phyloP scores from a whole-genome alignment of 2,113 vertebrate species.

The Gila orcuttii region DNA sequence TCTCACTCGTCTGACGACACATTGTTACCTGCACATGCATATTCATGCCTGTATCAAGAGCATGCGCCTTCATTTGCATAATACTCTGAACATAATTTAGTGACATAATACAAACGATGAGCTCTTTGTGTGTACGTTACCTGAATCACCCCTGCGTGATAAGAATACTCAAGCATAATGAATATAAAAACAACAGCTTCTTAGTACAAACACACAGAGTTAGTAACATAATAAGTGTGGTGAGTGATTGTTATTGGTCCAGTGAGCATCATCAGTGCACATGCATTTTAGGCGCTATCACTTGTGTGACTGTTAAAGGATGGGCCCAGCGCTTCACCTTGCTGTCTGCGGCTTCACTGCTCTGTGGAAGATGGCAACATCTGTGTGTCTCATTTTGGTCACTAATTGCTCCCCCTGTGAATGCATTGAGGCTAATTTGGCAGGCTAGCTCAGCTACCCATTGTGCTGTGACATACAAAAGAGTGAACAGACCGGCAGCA shows the following conservation, averaged over 20 bases:
- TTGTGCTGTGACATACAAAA: slow-evolving; percentile 43
- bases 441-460: slow-evolving; percentile 33
- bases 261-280: neutral
- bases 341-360: slow-evolving; percentile 31
- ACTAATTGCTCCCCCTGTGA: slow-evolving; percentile 56
- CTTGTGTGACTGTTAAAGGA: slow-evolving; percentile 16
- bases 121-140: slow-evolving; percentile 5
- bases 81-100: slow-evolving; percentile 42
- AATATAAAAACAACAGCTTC: neutral
- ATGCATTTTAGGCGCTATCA: slow-evolving; percentile 6
- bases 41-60: slow-evolving; percentile 33
- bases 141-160: neutral
- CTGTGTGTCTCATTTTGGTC: slow-evolving; percentile 38
- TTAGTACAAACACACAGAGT: neutral
- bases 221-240: neutral
- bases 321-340: slow-evolving; percentile 23
- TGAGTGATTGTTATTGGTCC: neutral
- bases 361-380: slow-evolving; percentile 47
- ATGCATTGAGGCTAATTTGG: slow-evolving; percentile 41
- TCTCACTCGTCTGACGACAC: slow-evolving; percentile 5
- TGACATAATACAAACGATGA: slow-evolving; percentile 19
- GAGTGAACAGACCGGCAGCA: neutral
- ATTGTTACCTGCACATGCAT: slow-evolving; percentile 26
- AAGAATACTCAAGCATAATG: slow-evolving; percentile 29
- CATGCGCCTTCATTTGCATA: slow-evolving; percentile 23